These are phyloP conservation scores for Syrmaticus mikado DNA, from an alignment of 2,113 vertebrate genomes.

Conservation along the genomic window DNA sequence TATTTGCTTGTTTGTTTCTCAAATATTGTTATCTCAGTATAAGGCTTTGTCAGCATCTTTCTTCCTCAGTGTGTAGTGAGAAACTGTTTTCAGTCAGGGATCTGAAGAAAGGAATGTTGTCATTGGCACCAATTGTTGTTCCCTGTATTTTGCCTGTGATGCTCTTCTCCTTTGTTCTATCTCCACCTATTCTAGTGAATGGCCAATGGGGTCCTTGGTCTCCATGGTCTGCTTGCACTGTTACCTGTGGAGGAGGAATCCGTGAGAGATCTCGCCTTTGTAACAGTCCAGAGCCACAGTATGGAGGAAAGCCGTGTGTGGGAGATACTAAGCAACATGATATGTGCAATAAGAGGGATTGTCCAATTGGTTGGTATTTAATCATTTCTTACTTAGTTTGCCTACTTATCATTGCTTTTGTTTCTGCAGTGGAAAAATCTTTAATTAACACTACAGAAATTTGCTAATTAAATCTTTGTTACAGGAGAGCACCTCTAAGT, in stretches of 20 bases:
- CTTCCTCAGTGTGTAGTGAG: accelerated
- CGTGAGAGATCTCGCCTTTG: slow-evolving; percentile 87
- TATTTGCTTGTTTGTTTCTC: background rate
- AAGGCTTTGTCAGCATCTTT: background rate
- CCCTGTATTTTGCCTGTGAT: background rate
- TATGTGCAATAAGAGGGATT: slow-evolving; percentile 88
- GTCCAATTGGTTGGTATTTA: slow-evolving; percentile 86
- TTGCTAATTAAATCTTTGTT: background rate
- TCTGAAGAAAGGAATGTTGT: background rate
- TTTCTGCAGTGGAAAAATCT: background rate
- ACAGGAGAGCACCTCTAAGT: background rate
- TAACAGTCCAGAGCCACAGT: slow-evolving; percentile 90
- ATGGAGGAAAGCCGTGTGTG: slow-evolving; percentile 86
- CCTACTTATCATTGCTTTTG: background rate
- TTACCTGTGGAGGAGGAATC: slow-evolving; percentile 90
- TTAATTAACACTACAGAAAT: background rate
- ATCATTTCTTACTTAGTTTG: background rate
- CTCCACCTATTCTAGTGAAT: slow-evolving; percentile 80
- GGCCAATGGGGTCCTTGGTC: slow-evolving; percentile 98
- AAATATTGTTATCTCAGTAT: background rate
- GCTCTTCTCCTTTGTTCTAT: background rate
- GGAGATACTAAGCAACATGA: slow-evolving; percentile 86
- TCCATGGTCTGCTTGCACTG: slow-evolving; percentile 92
- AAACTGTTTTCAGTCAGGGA: background rate
- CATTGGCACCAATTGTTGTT: background rate